Base-by-base conservation (phyloP, 30 jellyfish, hydroid and myxozoan genomes). In the Nemopilema nomurai region DNA sequence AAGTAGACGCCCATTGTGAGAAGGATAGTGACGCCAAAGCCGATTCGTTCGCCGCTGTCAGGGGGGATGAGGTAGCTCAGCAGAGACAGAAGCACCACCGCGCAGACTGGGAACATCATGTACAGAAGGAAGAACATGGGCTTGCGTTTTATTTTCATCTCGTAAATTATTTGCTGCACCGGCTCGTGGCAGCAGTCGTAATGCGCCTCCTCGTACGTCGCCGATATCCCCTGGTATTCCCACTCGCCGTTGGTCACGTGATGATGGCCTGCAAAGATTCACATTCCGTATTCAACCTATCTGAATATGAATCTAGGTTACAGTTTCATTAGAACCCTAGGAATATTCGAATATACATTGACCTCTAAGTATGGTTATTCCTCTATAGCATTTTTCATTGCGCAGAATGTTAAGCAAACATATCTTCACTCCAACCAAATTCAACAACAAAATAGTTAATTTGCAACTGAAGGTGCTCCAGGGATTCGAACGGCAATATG, bases 211-310 rank as follows among this genome's bases (percentile, higher is more conserved):
- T 24, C 33, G n/a, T 31, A 79, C 4, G 25, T 16, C 21, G 82
- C 81, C 0, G 52, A 51, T 67, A 90, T 24, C 9, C 81, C 76
- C 25, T 62, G 28, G 70, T 69, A 28, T 13, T 67, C 79, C 97
- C 97, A 90, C 77, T 90, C 97, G n/a, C 97, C 97, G 70, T 91
- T 83, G 27, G 90, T 81, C 74, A 90, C 92, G 23, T 74, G 92
- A 76, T 77, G 85, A 52, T 81, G 51, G 0, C 89, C 96, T 87
- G 57, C n/a, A 69, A 64, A 28, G 17, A 18, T 18, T 17, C 25
- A 74, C 16, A 9, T 17, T 50, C 8, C 53, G 25, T 17, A 16
- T 20, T 75, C 19, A 49, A 30, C 28, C 77, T 25, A n/a, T n/a
- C n/a, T n/a, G n/a, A n/a, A n/a, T n/a, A n/a, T n/a, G n/a, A n/a